Percentiles rank a stretch among this genome's conserved stretches.
These are phyloP conservation scores for Hypomecis punctinalis DNA, from an alignment of 2,888 invertebrate species.

Conservation along the genomic window DNA sequence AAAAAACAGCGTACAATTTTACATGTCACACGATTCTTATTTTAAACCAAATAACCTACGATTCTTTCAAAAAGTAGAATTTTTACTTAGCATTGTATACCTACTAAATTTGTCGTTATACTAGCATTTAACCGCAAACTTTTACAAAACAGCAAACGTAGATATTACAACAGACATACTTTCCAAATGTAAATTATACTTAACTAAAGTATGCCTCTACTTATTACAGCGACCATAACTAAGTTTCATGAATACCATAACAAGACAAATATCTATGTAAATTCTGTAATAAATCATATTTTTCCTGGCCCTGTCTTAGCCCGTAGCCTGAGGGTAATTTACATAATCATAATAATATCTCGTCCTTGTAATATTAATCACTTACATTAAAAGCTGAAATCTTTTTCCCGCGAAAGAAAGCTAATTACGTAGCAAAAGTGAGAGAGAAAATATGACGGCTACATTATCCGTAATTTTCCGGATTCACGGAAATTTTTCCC, in stretches of 20 bases:
- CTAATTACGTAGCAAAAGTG: slow-evolving; percentile 17
- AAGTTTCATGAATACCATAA: slow-evolving; percentile 5
- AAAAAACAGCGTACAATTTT: no score
- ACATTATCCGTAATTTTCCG: slow-evolving; percentile 19
- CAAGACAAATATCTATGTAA: slow-evolving; percentile 16
- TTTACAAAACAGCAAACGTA: no score
- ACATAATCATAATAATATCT: slow-evolving; percentile 27
- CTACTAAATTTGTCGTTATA: no score
- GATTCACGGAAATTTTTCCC: slow-evolving; percentile 10
- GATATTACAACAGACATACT: neutral
- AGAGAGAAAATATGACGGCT: slow-evolving; percentile 1
- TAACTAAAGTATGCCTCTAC: neutral
- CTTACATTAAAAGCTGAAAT: slow-evolving; percentile 23
- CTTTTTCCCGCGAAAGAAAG: slow-evolving; percentile 18
- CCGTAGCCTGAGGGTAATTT: slow-evolving; percentile 25
- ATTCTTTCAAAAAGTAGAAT: no score
- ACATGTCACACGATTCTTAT: no score
- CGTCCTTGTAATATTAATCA: slow-evolving; percentile 26
- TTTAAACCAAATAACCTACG: no score
- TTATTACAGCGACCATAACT: neutral
- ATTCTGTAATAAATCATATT: slow-evolving; percentile 24
- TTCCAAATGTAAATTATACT: neutral
- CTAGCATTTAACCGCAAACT: no score
- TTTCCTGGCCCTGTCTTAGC: slow-evolving; percentile 18
- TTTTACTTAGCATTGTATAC: no score